Evolutionary conservation across 2,113 vertebrate genomes (phyloP).

Genomic region (Chloroceryle aenea): DNA sequence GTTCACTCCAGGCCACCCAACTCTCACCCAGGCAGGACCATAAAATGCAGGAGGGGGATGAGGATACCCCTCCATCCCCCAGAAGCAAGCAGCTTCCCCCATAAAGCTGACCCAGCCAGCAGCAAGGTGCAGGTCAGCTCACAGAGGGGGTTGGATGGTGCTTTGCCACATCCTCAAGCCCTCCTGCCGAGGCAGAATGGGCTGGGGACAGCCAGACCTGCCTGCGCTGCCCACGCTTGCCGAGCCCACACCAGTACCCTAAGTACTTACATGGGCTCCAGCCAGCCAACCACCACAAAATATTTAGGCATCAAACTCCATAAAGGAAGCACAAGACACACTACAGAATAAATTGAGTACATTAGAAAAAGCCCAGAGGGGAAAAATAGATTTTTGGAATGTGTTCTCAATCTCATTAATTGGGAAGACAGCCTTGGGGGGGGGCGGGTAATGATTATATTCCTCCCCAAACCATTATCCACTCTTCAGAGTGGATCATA

Average conservation of each 20-base stretch:
- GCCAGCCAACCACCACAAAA: background rate
- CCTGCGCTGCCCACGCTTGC: background rate
- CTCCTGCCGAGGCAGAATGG: background rate
- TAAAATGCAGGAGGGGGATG: fast-evolving
- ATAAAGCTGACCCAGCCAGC: fast-evolving
- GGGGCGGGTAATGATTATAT: background rate
- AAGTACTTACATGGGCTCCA: background rate
- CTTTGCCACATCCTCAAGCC: background rate
- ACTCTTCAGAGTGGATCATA: conserved; percentile 67
- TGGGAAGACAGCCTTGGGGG: conserved; percentile 64
- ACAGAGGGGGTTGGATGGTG: fast-evolving
- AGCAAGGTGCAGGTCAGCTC: background rate
- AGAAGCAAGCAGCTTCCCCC: background rate
- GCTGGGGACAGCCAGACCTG: fast-evolving
- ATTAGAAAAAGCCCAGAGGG: conserved; percentile 58
- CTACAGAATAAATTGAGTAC: conserved; percentile 55
- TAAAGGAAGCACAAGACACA: conserved; percentile 24
- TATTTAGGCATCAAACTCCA: conserved; percentile 35
- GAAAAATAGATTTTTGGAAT: conserved; percentile 66
- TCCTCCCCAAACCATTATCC: conserved; percentile 66
- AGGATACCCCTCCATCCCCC: background rate
- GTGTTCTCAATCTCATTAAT: conserved; percentile 71
- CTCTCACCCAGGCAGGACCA: background rate
- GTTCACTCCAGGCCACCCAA: background rate
- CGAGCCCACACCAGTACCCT: background rate